Conservation (phyloP, 2,113 vertebrate species). For the Xenopus borealis region DNA sequence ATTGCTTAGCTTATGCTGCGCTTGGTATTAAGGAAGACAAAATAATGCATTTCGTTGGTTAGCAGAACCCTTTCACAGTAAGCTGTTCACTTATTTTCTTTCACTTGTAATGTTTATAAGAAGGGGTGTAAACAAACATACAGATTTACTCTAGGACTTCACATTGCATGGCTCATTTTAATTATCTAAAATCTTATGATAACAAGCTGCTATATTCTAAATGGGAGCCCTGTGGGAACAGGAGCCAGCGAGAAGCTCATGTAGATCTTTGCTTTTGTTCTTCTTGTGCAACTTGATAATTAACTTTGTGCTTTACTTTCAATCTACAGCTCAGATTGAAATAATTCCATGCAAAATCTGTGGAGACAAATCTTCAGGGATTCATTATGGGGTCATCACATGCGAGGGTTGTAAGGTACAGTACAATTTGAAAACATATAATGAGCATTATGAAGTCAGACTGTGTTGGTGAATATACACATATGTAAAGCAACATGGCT, state of each 20-base stretch:
- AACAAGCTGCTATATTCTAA: slow-evolving; percentile 78
- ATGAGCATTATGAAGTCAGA: no score
- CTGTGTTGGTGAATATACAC: no score
- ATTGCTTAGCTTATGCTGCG: no score
- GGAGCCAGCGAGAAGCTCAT: slow-evolving; percentile 55
- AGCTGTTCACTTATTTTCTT: no score
- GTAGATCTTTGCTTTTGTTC: slow-evolving; percentile 74
- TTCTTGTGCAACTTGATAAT: slow-evolving; percentile 79
- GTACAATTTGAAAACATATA: slow-evolving; percentile 44
- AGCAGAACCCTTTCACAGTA: no score
- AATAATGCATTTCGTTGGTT: no score
- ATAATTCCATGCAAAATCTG: slow-evolving; percentile 99
- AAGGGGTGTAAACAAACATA: background rate
- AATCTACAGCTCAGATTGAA: slow-evolving; percentile 97
- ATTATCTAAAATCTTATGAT: slow-evolving; percentile 73
- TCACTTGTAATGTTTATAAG: no score
- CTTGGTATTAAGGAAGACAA: no score
- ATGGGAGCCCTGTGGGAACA: slow-evolving; percentile 56
- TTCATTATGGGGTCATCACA: slow-evolving; percentile 99
- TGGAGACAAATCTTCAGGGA: slow-evolving; percentile 99
- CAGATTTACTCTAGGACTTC: slow-evolving; percentile 11
- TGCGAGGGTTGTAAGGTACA: slow-evolving; percentile 99
- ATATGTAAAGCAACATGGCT: no score
- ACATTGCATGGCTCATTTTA: slow-evolving; percentile 72
- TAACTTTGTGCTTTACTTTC: slow-evolving; percentile 73